Evolutionary conservation across 1,140 invertebrate genomes (phyloP).

Genomic region (Helicorthomorpha holstii): DNA sequence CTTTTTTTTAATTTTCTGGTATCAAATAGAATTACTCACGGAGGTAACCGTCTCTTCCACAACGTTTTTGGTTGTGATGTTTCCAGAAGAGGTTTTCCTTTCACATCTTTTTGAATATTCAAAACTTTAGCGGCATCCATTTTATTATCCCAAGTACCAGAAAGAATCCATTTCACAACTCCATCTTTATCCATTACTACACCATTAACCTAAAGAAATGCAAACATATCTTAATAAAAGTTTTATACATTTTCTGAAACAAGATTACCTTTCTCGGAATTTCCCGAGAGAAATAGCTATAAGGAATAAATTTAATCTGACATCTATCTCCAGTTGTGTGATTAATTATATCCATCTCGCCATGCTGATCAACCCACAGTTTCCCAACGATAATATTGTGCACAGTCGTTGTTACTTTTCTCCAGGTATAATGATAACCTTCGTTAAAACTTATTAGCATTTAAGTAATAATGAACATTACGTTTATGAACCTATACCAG

Average conservation of each 20-base stretch:
- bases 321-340: constrained; percentile 77
- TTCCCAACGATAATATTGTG: constrained; percentile 99
- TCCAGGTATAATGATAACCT: constrained; percentile 88
- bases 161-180: constrained; percentile 55
- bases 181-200: constrained; percentile 43
- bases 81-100: constrained; percentile 69
- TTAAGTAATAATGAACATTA: constrained; percentile 5
- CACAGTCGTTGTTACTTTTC: constrained; percentile 94
- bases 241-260: not conserved
- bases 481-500: constrained; percentile 17
- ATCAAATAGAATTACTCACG: constrained; percentile 36
- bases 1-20: too few species aligned
- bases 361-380: constrained; percentile 98
- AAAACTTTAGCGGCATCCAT: constrained; percentile 87
- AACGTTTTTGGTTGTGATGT: constrained; percentile 64
- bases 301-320: constrained; percentile 88
- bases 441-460: not conserved
- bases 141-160: constrained; percentile 87
- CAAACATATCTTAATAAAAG: not conserved
- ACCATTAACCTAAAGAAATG: constrained; percentile 40
- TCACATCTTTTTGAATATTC: constrained; percentile 46
- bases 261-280: constrained; percentile 64
- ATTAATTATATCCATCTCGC: constrained; percentile 94
- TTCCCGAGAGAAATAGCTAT: constrained; percentile 94
- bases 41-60: constrained; percentile 65